Base-by-base conservation (phyloP, 2,113 vertebrate species). In the Spermophilus dauricus region DNA sequence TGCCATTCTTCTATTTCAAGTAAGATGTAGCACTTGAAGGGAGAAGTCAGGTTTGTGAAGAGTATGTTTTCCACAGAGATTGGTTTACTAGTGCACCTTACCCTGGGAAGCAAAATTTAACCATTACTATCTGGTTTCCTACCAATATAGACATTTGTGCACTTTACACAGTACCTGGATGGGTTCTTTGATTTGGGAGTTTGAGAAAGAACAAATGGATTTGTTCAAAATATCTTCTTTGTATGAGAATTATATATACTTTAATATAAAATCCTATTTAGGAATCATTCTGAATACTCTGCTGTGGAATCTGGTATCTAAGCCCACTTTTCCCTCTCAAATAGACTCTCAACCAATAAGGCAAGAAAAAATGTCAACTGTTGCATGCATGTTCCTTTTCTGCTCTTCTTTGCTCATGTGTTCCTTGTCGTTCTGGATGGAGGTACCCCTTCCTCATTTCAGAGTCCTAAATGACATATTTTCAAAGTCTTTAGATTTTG, bases 101-200 rank as follows among this genome's bases (percentile, higher is more conserved):
- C 8, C 30, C 32, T 61, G 28, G 84, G 84, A 63, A 84, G 76
- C 28, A 89, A 92, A 96, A 75, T 69, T 78, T 63, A 83, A 80
- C 39, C 58, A 30, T 28, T 86, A 84, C 0, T 83, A 16, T 65
- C 75, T 88, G 56, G 34, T 2, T 89, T 84, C 4, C 58, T 84
- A 34, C 63, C n/a, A 32, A 3, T 61, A 34, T 65, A 89, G 56
- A 53, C 20, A 56, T 65, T 37, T 32, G 22, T 24, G 56, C 75
- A 30, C 2, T 37, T 90, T 80, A 30, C 28, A 67, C 5, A 77
- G 1, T 70, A 83, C 51, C 56, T 80, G 26, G 7, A 48, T 75
- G n/a, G n/a, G 5, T 92, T 94, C 84, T 89, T 91, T 81, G n/a
- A 76, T 96, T 58, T 93, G 75, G 14, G 8, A 89, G 58, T 72